Base-by-base conservation (phyloP, 2,888 invertebrate species). In the Lithophane socia region DNA sequence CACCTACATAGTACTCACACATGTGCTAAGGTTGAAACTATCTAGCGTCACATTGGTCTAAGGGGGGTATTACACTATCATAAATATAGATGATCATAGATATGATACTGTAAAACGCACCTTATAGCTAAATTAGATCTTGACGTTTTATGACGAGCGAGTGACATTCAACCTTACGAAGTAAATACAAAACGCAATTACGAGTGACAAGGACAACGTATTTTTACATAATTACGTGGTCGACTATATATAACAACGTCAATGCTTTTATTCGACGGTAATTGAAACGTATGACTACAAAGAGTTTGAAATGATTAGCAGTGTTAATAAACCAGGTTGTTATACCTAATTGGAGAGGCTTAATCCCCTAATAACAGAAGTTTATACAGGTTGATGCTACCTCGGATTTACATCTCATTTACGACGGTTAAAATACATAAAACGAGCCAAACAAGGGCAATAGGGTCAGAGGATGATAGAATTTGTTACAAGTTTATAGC, bases 331-430 rank as follows among this genome's bases (percentile, higher is more conserved):
- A 77, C 49, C 60, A 75, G 60, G 56, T 65, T 78, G 71, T 86
- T 75, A 67, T 75, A 80, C 83, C 74, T 87, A 87, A 89, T 89
- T 86, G 78, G 79, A 79, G 84, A 73, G 69, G 73, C 84, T 82
- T 90, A 91, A 91, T 89, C 86, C 86, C 58, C 73, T 89, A 88
- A 90, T 89, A 88, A 88, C 86, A 82, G 75, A 87, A 88, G 87
- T 89, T 89, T 89, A 86, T 88, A 85, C 90, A 90, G 90, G 90
- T 90, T 87, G 81, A 86, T 86, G 84, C 67, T 84, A 82, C 85
- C 84, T 83, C 73, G 90, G 90, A 92, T 92, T 93, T 88, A 92
- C 92, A 92, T 93, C 91, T 91, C 90, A 92, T 92, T 92, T 89
- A 86, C 82, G 82, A 87, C 85, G 88, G 88, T 85, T 87, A 87